phyloP scores from a whole-genome alignment of 92 coral and sea anemone genomes.

The Porites lobata region DNA sequence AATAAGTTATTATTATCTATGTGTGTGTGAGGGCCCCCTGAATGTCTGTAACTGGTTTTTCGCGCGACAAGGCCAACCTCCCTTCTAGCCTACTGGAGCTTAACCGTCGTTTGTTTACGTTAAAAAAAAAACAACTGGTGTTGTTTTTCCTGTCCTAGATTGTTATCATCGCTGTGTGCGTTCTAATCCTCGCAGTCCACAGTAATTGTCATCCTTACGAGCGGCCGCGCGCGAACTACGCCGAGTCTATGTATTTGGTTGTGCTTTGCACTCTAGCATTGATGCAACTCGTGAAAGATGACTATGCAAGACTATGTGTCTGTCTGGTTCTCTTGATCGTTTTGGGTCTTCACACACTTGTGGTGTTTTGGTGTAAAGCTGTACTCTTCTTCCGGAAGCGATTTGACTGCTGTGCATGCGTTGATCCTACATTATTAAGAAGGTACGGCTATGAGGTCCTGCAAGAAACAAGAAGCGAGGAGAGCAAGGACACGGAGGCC shows the following conservation, averaged over 20 bases:
- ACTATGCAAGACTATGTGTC: slow-evolving; percentile 24
- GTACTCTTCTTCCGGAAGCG: slow-evolving; percentile 69
- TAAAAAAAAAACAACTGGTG: too few relatives aligned
- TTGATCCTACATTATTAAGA: too few relatives aligned
- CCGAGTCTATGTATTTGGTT: slow-evolving; percentile 83
- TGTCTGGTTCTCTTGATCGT: slow-evolving; percentile 46
- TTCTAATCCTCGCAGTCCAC: slow-evolving; percentile 74
- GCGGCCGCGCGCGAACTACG: slow-evolving; percentile 73
- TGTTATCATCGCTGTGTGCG: slow-evolving; percentile 74
- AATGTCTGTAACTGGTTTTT: too few relatives aligned
- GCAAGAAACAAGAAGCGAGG: slow-evolving; percentile 27
- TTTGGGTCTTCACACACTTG: slow-evolving; percentile 59
- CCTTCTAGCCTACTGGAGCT: too few relatives aligned
- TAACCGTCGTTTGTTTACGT: not conserved
- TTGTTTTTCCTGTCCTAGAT: slow-evolving; percentile 38
- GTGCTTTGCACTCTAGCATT: slow-evolving; percentile 75
- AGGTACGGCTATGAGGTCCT: slow-evolving; percentile 6
- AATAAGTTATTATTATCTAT: too few relatives aligned
- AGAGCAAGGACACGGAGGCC: not conserved
- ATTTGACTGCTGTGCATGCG: slow-evolving; percentile 29
- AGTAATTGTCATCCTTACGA: slow-evolving; percentile 92
- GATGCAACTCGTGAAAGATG: slow-evolving; percentile 66
- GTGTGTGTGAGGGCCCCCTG: too few relatives aligned
- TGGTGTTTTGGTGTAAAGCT: slow-evolving; percentile 61
- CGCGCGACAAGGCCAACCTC: too few relatives aligned